Evolutionary conservation across 2,888 invertebrate species (phyloP), one percentile per base, ranked within the genome.

Genomic region (Hydrotaea cyrtoneurina): DNA sequence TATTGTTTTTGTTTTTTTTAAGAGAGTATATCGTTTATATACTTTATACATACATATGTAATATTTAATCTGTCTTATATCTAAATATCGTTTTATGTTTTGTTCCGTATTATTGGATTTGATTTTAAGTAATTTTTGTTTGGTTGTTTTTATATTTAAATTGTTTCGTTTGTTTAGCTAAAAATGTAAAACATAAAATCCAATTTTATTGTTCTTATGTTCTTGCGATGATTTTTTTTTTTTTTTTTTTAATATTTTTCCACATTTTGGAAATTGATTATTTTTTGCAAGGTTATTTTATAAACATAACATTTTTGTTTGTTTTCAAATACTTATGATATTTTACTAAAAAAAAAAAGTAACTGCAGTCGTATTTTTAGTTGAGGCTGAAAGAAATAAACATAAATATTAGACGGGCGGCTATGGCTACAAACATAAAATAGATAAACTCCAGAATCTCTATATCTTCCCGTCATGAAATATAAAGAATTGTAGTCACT

Each of bases 281-380:
- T 46, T 69, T 11, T 39, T 69, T 46, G 21, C 15, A 21, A 46
- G 19, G 21, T 21, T 43, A n/a, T n/a, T 7, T 31, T 4, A 69
- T 46, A 69, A 69, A 69, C 69, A 46, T 59, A 69, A 43, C 21
- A 43, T 46, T 19, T 64, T 62, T 19, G 23, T 74, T 11, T 55
- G 23, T 66, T 55, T 53, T 79, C 69, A 78, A 81, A 84, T 75
- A 75, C 80, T 72, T 31, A 31, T 31, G 7, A 4, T 31, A 4
- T 31, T 31, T 31, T 31, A 4, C 7, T 31, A 31, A 31, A 71
- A 26, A 46, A 72, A n/a, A 69, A 73, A 73, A 77, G 69, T 82
- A 80, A 80, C 77, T 79, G 85, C 79, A 85, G 79, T 85, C 79
- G 79, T 62, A 69, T 74, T 85, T n/a, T 69, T 77, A 82, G 79